phyloP scores from a whole-genome alignment of 1,140 invertebrate genomes.

The Ectropis grisescens region DNA sequence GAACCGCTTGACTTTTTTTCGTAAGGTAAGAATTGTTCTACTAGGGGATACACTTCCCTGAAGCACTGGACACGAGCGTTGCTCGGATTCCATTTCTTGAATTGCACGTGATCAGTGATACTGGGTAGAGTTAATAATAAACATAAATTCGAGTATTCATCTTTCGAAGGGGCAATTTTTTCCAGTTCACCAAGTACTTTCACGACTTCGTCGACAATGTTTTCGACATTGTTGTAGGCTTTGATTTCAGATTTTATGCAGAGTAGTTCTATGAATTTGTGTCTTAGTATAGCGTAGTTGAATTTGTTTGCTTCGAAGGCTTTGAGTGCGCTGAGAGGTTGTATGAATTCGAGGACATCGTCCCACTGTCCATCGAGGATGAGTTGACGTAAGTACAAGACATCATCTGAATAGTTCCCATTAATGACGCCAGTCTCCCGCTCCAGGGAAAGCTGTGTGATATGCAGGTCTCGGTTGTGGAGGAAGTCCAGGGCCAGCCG shows the following conservation, averaged over 20 bases:
- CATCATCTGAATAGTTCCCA: slow-evolving; percentile 90
- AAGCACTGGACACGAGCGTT: slow-evolving; percentile 90
- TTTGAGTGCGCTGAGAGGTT: slow-evolving; percentile 89
- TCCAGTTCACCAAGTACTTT: slow-evolving; percentile 92
- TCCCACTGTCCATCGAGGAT: slow-evolving; percentile 99
- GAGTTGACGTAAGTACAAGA: slow-evolving; percentile 92
- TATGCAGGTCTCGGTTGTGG: slow-evolving; percentile 89
- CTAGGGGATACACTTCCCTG: slow-evolving; percentile 84
- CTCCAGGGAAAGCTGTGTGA: slow-evolving; percentile 92
- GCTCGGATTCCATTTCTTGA: slow-evolving; percentile 93
- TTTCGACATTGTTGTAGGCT: slow-evolving; percentile 82
- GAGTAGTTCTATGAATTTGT: slow-evolving; percentile 95
- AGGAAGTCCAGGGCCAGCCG: slow-evolving; percentile 93
- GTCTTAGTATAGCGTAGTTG: slow-evolving; percentile 87
- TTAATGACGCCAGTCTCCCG: slow-evolving; percentile 97
- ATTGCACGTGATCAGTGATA: slow-evolving; percentile 90
- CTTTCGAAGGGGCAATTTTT: slow-evolving; percentile 89
- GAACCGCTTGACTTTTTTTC: slow-evolving; percentile 75
- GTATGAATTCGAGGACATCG: slow-evolving; percentile 95
- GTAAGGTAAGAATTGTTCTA: slow-evolving; percentile 89
- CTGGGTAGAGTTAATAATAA: slow-evolving; percentile 92
- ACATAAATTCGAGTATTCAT: slow-evolving; percentile 95
- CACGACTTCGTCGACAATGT: slow-evolving; percentile 94
- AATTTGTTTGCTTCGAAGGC: slow-evolving; percentile 87
- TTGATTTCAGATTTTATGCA: slow-evolving; percentile 92